Evolutionary conservation across 1,140 invertebrate genomes (phyloP).

Genomic region (Scaptomyza graminum): DNA sequence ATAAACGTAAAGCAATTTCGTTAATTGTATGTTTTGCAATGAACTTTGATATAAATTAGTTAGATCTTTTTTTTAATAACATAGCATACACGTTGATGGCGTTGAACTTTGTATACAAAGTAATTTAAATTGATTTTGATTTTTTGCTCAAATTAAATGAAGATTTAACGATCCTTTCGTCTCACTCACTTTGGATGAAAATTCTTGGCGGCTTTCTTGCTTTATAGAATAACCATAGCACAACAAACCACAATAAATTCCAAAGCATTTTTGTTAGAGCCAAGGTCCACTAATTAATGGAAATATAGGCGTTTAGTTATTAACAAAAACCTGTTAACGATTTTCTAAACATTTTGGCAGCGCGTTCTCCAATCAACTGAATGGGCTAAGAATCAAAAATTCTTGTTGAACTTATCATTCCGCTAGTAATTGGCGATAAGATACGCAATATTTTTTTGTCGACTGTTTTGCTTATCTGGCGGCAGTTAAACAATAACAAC

Average conservation of each 20-base stretch:
- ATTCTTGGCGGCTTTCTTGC: constrained; percentile 19
- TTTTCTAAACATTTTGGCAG: constrained; percentile 20
- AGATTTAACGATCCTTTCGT: not conserved
- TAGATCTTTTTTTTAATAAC: constrained; percentile 36
- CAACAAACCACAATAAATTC: constrained; percentile 56
- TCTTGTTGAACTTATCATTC: constrained; percentile 56
- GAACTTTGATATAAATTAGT: constrained; percentile 4
- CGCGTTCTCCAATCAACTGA: constrained; percentile 53
- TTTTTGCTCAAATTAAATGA: too few species aligned
- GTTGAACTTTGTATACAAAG: too few species aligned
- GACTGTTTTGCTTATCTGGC: not conserved
- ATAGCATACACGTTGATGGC: too few species aligned
- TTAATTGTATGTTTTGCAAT: constrained; percentile 5
- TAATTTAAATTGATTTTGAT: too few species aligned
- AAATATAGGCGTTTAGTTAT: constrained; percentile 10
- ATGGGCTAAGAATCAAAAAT: constrained; percentile 37
- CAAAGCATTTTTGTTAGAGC: constrained; percentile 59
- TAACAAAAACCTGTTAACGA: not conserved
- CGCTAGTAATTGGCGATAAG: constrained; percentile 71
- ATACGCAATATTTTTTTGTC: constrained; percentile 61
- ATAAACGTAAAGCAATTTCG: constrained; percentile 11
- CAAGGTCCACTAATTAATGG: constrained; percentile 25
- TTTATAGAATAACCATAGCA: constrained; percentile 58
- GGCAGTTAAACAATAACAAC: not conserved
- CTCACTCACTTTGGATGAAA: constrained; percentile 52